Percentiles rank a stretch among this genome's conserved stretches.
phyloP scores from a whole-genome alignment of 2,797 vertebrate species.

The Sebastes trivittatus region DNA sequence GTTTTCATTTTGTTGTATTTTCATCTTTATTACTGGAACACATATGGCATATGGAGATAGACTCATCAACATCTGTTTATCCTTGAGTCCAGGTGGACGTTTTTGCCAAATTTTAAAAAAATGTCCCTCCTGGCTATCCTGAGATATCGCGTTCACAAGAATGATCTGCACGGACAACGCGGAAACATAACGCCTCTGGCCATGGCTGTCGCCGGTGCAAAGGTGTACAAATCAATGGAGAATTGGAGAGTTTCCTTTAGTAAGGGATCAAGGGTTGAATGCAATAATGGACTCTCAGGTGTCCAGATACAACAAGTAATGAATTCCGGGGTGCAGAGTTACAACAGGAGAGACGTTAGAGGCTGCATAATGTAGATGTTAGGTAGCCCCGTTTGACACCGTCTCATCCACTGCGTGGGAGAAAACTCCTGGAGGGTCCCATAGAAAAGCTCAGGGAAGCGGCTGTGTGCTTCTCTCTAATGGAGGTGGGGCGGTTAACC shows the following conservation, averaged over 20 bases:
- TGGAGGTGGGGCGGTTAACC: neutral
- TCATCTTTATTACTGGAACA: neutral
- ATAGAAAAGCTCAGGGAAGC: neutral
- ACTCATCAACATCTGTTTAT: neutral
- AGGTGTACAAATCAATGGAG: neutral
- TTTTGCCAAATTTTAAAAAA: no score
- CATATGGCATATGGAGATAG: neutral
- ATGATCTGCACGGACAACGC: no score
- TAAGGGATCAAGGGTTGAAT: neutral
- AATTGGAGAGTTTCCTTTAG: neutral
- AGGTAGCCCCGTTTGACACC: neutral
- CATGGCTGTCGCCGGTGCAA: no score
- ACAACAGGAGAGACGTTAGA: neutral
- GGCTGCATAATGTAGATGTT: neutral
- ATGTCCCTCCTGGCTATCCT: no score
- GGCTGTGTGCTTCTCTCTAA: neutral
- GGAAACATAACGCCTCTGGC: no score
- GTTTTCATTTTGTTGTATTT: neutral
- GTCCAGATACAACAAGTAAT: neutral
- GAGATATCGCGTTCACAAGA: no score
- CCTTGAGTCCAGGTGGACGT: no score
- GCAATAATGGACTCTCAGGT: neutral
- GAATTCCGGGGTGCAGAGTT: neutral
- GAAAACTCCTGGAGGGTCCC: neutral
- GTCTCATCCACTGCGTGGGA: neutral